Evolutionary conservation across 2,888 invertebrate species (phyloP).

Genomic region (Xanthostigma xanthostigma): DNA sequence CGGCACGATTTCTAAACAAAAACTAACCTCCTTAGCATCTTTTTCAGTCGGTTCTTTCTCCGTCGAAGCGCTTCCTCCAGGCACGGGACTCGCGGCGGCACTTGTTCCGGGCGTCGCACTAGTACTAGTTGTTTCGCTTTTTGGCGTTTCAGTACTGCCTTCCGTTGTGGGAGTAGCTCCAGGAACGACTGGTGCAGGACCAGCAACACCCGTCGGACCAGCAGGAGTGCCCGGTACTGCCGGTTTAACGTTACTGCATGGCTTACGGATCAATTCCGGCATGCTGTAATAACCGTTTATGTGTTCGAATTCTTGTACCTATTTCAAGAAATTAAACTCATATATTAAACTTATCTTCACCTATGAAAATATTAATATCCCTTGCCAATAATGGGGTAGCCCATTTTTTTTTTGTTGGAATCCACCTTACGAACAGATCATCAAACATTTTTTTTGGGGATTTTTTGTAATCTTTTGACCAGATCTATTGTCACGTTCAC

Average conservation of each 20-base stretch:
- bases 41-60: background rate
- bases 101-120: conserved; percentile 21
- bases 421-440: too few species aligned
- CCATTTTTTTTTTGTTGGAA: too few species aligned
- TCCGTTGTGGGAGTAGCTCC: conserved; percentile 20
- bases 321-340: background rate
- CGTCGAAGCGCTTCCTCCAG: conserved; percentile 25
- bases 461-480: too few species aligned
- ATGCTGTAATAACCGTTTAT: conserved; percentile 97
- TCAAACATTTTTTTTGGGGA: too few species aligned
- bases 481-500: too few species aligned
- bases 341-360: conserved; percentile 5
- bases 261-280: conserved; percentile 78
- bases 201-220: conserved; percentile 19
- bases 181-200: conserved; percentile 18
- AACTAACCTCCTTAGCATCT: background rate
- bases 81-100: conserved; percentile 46
- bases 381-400: background rate
- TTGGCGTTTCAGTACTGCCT: conserved; percentile 27
- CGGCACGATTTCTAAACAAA: background rate
- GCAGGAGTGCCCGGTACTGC: conserved; percentile 27
- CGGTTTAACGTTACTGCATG: conserved; percentile 51
- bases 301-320: conserved; percentile 95
- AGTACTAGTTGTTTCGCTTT: conserved; percentile 37
- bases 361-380: background rate